Conservation (phyloP, 2,797 vertebrate genomes). For the Melanotaenia maccullochi region DNA sequence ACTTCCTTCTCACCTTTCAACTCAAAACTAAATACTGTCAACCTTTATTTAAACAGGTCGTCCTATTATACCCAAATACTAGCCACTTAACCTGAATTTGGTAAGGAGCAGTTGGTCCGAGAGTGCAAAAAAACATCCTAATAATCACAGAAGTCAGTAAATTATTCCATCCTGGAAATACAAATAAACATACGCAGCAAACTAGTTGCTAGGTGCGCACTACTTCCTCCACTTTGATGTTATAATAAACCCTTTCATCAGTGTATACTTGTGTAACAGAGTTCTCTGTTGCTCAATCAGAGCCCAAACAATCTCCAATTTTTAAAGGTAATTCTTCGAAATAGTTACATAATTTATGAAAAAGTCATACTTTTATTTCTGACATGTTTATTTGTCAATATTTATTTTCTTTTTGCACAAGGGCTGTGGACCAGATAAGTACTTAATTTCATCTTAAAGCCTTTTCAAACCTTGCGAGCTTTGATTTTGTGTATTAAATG, state of each 20-base stretch:
- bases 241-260: neutral
- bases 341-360: no score
- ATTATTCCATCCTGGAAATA: neutral
- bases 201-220: neutral
- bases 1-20: neutral
- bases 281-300: neutral
- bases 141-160: neutral
- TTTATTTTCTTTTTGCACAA: no score
- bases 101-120: neutral
- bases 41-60: no score
- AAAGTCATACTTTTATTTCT: no score
- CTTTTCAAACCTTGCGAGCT: no score
- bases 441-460: no score
- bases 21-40: slow-evolving; percentile 18
- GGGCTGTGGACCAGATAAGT: no score
- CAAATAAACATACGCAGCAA: neutral
- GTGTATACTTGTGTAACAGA: neutral
- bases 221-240: neutral
- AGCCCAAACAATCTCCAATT: neutral
- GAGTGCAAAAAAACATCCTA: neutral
- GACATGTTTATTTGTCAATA: no score
- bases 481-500: no score
- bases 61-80: neutral
- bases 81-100: neutral
- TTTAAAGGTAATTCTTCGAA: no score